Base-by-base conservation (phyloP, 2,113 vertebrate genomes). In the Rattus norvegicus region DNA sequence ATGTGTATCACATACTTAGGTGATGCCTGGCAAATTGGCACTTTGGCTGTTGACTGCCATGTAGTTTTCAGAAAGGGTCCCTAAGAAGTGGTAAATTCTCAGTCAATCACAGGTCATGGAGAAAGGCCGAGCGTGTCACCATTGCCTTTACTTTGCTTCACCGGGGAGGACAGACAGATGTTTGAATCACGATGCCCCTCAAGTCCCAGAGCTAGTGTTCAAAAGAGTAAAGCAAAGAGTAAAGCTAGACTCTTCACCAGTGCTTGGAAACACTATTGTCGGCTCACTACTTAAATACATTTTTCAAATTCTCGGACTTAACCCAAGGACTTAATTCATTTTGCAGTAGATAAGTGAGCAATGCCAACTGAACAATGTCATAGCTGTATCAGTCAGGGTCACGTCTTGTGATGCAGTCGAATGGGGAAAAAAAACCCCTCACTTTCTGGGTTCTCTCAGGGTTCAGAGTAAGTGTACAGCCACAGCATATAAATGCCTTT, bases 231-330 rank as follows among this genome's bases (percentile, higher is more conserved):
- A 77, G 89, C 16, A 47, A 59, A 75, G 83, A 89, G 28, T 33
- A 47, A 26, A 54, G 30, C 72, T 56, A 88, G 52, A 79, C 67
- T 33, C 69, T 85, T 52, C 43, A 9, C 77, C 80, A 47, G 69
- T 28, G 26, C 30, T 54, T 92, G 49, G 75, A 90, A 67, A 63
- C 36, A 26, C 49, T 22, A 5, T 22, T 49, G 11, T 76, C 49
- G 49, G 75, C 49, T 93, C 70, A 19, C 59, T 76, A 16, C 54
- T 43, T n/a, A 11, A 72, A 49, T 84, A 77, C 87, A 86, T 86
- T 93, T 80, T 94, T 91, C 30, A 76, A 26, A 93, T 95, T 97
- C 72, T 67, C 72, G 22, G 77, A 47, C 86, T 83, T 26, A 14
- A 56, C 65, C 19, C 91, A 52, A 92, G 47, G 67, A 81, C 36